phyloP scores from a whole-genome alignment of 2,888 invertebrate species.

The Drosophila colorata region DNA sequence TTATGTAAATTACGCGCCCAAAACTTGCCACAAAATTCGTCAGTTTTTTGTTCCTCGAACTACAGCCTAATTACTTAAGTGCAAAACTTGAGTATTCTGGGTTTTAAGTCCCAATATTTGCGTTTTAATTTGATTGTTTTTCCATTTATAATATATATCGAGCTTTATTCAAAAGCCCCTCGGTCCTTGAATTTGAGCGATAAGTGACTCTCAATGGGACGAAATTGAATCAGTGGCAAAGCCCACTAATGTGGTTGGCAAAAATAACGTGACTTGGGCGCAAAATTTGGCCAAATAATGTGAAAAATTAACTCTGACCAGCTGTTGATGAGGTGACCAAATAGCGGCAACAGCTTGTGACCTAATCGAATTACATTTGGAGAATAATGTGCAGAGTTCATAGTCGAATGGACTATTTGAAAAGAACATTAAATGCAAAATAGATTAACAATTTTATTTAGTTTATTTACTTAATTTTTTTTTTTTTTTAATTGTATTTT shows the following conservation, averaged over 20 bases:
- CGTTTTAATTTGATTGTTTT: neutral
- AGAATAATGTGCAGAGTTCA: neutral
- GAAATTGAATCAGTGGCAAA: conserved; percentile 50
- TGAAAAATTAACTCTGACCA: conserved; percentile 43
- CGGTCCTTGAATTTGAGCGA: conserved; percentile 8
- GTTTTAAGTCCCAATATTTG: neutral
- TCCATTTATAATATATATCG: conserved; percentile 9
- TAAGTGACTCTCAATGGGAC: conserved; percentile 30
- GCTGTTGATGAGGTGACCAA: conserved; percentile 54
- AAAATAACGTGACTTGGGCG: conserved; percentile 59
- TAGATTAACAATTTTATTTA: too few relatives aligned
- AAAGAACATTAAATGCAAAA: neutral
- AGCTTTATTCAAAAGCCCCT: conserved; percentile 8
- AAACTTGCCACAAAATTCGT: conserved; percentile 1
- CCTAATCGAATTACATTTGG: neutral
- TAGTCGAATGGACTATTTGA: neutral
- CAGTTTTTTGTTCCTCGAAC: neutral
- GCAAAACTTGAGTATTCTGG: neutral
- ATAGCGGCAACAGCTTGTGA: conserved; percentile 2
- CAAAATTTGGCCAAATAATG: conserved; percentile 41
- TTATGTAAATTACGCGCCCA: conserved; percentile 9
- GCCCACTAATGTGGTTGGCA: conserved; percentile 39
- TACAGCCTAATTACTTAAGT: conserved; percentile 20
- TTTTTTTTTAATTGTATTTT: too few relatives aligned
- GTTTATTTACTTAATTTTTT: too few relatives aligned